Evolutionary conservation across 2,113 vertebrate genomes (phyloP).

Genomic region (Mobula hypostoma): DNA sequence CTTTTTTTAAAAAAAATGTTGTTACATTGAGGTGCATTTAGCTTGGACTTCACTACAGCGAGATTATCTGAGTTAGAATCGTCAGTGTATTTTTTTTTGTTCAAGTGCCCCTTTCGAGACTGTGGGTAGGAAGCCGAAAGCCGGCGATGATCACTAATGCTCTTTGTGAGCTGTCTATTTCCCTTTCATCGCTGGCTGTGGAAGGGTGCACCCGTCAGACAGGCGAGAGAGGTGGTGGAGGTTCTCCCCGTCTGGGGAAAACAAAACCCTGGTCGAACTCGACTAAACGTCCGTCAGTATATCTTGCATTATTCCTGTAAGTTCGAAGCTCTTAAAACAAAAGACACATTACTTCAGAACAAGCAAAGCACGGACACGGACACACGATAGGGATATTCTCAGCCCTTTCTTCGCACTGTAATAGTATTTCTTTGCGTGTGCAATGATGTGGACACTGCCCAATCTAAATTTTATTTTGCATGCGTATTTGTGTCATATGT

Average conservation of each 20-base stretch:
- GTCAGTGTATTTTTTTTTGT: slow-evolving; percentile 58
- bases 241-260: not conserved
- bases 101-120: slow-evolving; percentile 50
- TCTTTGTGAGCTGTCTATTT: slow-evolving; percentile 56
- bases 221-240: slow-evolving; percentile 50
- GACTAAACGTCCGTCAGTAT: not conserved
- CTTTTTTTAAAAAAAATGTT: not conserved
- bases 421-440: not conserved
- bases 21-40: not conserved
- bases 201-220: slow-evolving; percentile 44
- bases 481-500: not conserved
- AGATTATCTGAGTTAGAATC: slow-evolving; percentile 47
- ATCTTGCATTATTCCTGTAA: not conserved
- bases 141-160: slow-evolving; percentile 53
- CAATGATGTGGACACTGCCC: not conserved
- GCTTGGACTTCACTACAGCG: not conserved
- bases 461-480: not conserved
- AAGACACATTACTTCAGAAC: not conserved
- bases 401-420: not conserved
- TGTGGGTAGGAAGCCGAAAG: slow-evolving; percentile 62
- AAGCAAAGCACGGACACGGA: not conserved
- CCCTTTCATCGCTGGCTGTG: slow-evolving; percentile 54
- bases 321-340: not conserved
- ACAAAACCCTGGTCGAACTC: not conserved
- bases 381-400: not conserved